Percentiles rank a stretch among this genome's conserved stretches.
Evolutionary conservation across 2,113 vertebrate genomes (phyloP).

Genomic region (Speoplatyrhinus poulsoni): DNA sequence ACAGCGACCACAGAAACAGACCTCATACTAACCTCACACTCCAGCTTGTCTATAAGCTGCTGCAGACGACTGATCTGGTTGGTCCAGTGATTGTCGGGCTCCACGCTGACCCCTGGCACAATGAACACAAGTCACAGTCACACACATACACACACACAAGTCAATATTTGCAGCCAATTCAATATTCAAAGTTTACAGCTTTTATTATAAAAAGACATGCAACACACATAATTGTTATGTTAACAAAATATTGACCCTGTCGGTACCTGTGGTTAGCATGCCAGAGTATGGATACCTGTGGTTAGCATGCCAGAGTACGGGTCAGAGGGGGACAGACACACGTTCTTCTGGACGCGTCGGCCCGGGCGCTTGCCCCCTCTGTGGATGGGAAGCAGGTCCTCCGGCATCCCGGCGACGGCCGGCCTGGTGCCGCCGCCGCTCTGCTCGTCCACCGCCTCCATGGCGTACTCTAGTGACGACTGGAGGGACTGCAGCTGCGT

Average conservation of each 20-base stretch:
- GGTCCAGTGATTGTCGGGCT: slow-evolving; percentile 87
- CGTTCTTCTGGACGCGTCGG: slow-evolving; percentile 83
- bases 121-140: slow-evolving; percentile 32
- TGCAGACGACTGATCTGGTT: slow-evolving; percentile 90
- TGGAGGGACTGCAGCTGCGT: slow-evolving; percentile 94
- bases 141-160: background rate
- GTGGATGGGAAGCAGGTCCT: slow-evolving; percentile 64
- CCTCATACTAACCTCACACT: slow-evolving; percentile 84
- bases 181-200: too few species aligned
- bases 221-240: too few species aligned
- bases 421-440: slow-evolving; percentile 55
- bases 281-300: slow-evolving; percentile 50
- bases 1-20: background rate
- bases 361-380: slow-evolving; percentile 77
- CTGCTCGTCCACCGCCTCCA: slow-evolving; percentile 89
- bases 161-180: too few species aligned
- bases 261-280: background rate
- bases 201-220: too few species aligned
- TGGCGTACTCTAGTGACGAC: slow-evolving; percentile 89
- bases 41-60: slow-evolving; percentile 91
- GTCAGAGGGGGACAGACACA: slow-evolving; percentile 85
- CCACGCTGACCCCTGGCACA: slow-evolving; percentile 79
- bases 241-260: too few species aligned
- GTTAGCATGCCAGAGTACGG: slow-evolving; percentile 80
- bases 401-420: slow-evolving; percentile 68